Evolutionary conservation across 2,797 vertebrate genomes (phyloP).

Genomic region (Vespertilio murinus): DNA sequence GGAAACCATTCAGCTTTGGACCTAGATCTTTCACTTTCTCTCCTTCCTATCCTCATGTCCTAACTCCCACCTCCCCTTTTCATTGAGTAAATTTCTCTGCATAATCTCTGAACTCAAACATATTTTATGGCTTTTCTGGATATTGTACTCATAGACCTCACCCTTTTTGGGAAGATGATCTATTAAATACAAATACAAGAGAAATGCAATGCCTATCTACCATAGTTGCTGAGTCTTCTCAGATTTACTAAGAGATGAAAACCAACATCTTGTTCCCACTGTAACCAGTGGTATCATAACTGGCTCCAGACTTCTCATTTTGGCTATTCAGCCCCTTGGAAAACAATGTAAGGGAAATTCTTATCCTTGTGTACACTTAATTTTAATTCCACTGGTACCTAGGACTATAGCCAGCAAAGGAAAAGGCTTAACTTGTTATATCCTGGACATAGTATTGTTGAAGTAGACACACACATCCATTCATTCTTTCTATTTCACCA

Average conservation of each 20-base stretch:
- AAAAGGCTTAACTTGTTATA: neutral
- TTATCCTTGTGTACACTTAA: neutral
- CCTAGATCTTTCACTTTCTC: neutral
- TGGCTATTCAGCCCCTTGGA: neutral
- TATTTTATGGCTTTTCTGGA: neutral
- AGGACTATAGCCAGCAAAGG: neutral
- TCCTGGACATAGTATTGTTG: neutral
- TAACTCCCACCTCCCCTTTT: neutral
- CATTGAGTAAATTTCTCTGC: conserved; percentile 1
- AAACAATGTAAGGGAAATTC: neutral
- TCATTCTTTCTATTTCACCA: neutral
- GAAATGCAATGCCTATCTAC: neutral
- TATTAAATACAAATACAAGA: conserved; percentile 26
- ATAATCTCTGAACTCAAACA: neutral
- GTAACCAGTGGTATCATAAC: neutral
- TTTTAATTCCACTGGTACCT: neutral
- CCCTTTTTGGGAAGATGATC: neutral
- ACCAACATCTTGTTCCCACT: neutral
- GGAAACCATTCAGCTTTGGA: conserved; percentile 54
- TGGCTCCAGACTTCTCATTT: neutral
- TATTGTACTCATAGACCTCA: neutral
- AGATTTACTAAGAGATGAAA: conserved; percentile 7
- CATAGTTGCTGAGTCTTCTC: neutral
- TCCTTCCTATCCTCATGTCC: neutral
- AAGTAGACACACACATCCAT: neutral